Evolutionary conservation across 2,888 invertebrate genomes (phyloP), one percentile per base, ranked within the genome.

Genomic region (Leucophora obtusa): DNA sequence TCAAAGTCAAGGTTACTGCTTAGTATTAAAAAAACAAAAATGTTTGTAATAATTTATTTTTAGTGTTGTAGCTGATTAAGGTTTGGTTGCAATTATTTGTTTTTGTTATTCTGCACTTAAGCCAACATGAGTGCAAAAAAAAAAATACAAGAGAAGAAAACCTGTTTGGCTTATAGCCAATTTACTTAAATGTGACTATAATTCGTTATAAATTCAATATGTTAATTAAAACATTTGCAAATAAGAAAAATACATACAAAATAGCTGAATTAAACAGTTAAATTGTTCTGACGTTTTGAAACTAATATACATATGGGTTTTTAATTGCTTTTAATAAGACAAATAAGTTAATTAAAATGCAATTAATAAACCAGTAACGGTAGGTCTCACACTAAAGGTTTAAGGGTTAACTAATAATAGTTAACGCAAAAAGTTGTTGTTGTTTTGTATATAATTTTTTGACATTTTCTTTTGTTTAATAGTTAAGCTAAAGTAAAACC

Each of bases 1-100:
- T 83, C 83, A 83, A 83, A 83, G 83, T 83, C 83, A 83, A 83
- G 79, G 83, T 56, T 68, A 66, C 10, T 6, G 47, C n/a, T 21
- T 35, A 58, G 5, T 58, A 14, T 47, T 1, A 28, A 3, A 28
- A 28, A 28, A 3, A 28, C 28, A 60, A 33, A 47, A 35, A 15
- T 2, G 58, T 35, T 47, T 47, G 14, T n/a, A 21, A n/a, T 15
- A 24, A 47, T 6, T 62, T 62, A 62, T 62, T 62, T 62, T 62
- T 50, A 62, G 62, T 28, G 43, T 18, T 60, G 21, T 47, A 2
- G 33, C 33, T 28, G 35, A 9, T 60, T 47, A 47, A 43, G 17
- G 11, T 15, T 47, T 43, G 60, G 38, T 21, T 60, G 38, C 60
- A 60, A 60, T 14, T 60, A 24, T 28, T 28, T 28, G 4, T 28